These are phyloP conservation scores for Brachyrhaphis roseni DNA, from an alignment of 2,797 vertebrate genomes.

Conservation along the genomic window DNA sequence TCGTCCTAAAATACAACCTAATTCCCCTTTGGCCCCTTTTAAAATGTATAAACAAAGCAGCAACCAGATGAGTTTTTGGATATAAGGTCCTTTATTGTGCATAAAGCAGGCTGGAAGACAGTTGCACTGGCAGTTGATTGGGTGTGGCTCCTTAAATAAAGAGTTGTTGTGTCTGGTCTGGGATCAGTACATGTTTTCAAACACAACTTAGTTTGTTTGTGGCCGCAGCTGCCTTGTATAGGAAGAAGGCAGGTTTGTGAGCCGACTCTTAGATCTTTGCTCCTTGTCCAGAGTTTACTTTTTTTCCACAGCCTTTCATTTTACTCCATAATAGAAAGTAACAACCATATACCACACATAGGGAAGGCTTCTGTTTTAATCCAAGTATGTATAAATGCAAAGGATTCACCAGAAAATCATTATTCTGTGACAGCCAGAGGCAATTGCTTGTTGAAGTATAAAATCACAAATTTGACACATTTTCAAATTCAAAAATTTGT, in stretches of 20 bases:
- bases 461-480: neutral
- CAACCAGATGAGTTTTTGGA: conserved; percentile 15
- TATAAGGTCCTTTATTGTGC: conserved; percentile 36
- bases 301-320: conserved; percentile 14
- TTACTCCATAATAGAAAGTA: conserved; percentile 4
- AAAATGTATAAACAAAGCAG: conserved; percentile 4
- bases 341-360: neutral
- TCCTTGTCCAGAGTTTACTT: conserved; percentile 18
- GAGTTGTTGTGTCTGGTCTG: conserved; percentile 78
- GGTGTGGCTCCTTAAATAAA: conserved; percentile 75
- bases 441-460: neutral
- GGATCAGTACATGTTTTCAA: conserved; percentile 66
- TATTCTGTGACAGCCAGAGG: neutral
- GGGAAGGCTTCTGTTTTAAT: neutral
- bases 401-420: neutral
- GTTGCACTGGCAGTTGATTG: conserved; percentile 68
- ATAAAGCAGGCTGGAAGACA: conserved; percentile 52
- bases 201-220: conserved; percentile 73
- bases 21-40: neutral
- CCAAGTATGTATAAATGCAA: neutral
- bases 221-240: conserved; percentile 63
- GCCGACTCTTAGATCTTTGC: conserved; percentile 36
- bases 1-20: neutral
- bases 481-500: neutral
- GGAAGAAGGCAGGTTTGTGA: conserved; percentile 51